Percentiles rank a stretch among this genome's conserved stretches.
These are phyloP conservation scores for Melangyna quadrimaculata DNA, from an alignment of 2,888 invertebrate genomes.

Conservation along the genomic window DNA sequence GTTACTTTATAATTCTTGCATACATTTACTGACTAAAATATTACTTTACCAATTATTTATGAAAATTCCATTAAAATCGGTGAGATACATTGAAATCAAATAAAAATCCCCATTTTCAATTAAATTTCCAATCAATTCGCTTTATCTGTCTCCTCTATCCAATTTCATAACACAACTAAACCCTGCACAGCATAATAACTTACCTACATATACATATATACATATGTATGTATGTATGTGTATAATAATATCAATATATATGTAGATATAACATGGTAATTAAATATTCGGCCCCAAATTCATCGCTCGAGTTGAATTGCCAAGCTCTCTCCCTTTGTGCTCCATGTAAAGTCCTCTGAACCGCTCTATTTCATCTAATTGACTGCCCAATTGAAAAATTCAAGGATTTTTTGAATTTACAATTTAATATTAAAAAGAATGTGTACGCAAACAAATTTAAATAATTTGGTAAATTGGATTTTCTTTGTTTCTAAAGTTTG, in stretches of 20 bases:
- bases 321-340: not conserved
- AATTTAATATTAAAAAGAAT: not conserved
- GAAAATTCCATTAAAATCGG: not conserved
- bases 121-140: constrained; percentile 15
- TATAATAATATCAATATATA: not conserved
- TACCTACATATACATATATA: not conserved
- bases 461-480: not conserved
- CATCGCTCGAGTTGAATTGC: not conserved
- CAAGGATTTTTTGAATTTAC: not conserved
- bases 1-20: no score
- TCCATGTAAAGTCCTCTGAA: not conserved
- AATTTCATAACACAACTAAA: not conserved
- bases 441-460: not conserved
- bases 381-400: constrained; percentile 1
- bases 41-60: not conserved
- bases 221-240: not conserved
- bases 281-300: constrained; percentile 7
- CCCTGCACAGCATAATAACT: not conserved
- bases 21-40: not conserved
- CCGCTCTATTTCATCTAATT: not conserved
- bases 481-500: not conserved
- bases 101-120: not conserved
- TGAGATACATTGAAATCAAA: not conserved
- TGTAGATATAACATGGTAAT: not conserved
- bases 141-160: not conserved